A percentile compares a stretch with the other conserved stretches of the same genome.
Evolutionary conservation across 1,140 invertebrate genomes (phyloP).

Genomic region (Hormaphis cornu): DNA sequence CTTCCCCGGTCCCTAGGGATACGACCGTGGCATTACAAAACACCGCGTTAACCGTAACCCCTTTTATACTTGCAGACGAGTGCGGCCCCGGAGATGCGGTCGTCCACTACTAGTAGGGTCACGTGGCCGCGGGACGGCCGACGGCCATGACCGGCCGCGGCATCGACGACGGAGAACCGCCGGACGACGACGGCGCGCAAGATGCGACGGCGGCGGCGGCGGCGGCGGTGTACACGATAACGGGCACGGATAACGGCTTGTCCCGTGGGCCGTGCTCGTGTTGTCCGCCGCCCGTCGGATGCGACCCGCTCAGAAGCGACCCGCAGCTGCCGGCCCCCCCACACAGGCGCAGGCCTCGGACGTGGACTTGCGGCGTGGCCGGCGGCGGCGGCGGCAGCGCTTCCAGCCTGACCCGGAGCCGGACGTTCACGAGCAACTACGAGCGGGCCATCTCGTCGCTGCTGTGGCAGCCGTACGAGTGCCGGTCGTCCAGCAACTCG

Average conservation of each 20-base stretch:
- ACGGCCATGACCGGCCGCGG: background rate
- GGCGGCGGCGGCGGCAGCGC: background rate
- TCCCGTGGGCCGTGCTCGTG: background rate
- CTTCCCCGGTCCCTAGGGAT: no score
- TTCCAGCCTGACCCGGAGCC: background rate
- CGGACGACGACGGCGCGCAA: background rate
- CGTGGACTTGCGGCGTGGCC: background rate
- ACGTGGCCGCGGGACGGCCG: background rate
- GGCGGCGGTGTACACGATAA: constrained; percentile 10
- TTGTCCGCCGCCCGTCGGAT: background rate
- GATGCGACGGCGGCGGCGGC: background rate
- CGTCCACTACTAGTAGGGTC: background rate
- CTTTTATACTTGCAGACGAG: background rate
- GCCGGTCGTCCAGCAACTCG: constrained; percentile 30
- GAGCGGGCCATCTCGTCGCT: constrained; percentile 40
- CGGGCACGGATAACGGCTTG: background rate
- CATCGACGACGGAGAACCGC: background rate
- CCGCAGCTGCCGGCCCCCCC: background rate
- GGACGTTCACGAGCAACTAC: constrained; percentile 25
- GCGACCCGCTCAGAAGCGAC: background rate
- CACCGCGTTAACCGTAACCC: background rate
- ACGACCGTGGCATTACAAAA: no score
- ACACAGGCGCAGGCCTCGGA: background rate
- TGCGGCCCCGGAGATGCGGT: background rate
- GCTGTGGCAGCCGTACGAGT: constrained; percentile 40